A percentile compares a stretch with the other conserved stretches of the same genome.
phyloP scores from a whole-genome alignment of 2,888 invertebrate species.

The Drosophila neonasuta region DNA sequence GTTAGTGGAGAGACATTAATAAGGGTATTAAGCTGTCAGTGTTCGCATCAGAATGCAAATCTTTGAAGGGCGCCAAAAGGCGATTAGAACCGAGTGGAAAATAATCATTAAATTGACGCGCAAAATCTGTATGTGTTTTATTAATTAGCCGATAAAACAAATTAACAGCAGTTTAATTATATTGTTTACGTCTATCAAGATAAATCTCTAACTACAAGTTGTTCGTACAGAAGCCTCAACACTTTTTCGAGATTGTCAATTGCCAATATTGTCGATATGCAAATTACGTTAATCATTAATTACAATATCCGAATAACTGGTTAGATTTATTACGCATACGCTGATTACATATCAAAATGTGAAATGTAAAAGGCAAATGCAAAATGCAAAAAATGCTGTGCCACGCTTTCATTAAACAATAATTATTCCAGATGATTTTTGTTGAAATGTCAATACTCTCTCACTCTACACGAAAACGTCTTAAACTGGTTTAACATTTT shows the following conservation, averaged over 20 bases:
- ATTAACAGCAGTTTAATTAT: conserved; percentile 5
- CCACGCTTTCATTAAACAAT: conserved; percentile 11
- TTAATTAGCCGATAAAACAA: conserved; percentile 10
- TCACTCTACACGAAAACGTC: neutral
- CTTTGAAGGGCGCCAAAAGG: neutral
- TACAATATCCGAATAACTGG: conserved; percentile 6
- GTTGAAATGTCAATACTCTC: conserved; percentile 18
- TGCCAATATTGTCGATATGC: neutral
- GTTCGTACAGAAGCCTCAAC: conserved; percentile 2
- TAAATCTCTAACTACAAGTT: conserved; percentile 3
- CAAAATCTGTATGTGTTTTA: neutral
- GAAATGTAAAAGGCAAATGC: neutral
- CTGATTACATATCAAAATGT: neutral
- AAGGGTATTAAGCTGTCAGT: conserved; percentile 13
- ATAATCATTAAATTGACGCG: neutral
- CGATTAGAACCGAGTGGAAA: neutral
- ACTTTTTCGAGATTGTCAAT: neutral
- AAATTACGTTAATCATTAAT: conserved; percentile 4
- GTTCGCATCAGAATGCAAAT: conserved; percentile 5
- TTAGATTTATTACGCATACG: conserved; percentile 2
- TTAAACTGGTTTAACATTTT: conserved; percentile 35
- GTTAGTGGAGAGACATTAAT: conserved; percentile 1
- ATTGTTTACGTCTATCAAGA: neutral
- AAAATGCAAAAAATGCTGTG: too few relatives aligned
- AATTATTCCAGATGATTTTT: conserved; percentile 9